phyloP scores from a whole-genome alignment of 53 echinoderm and acorn worm species.

The Zoroaster sp. region DNA sequence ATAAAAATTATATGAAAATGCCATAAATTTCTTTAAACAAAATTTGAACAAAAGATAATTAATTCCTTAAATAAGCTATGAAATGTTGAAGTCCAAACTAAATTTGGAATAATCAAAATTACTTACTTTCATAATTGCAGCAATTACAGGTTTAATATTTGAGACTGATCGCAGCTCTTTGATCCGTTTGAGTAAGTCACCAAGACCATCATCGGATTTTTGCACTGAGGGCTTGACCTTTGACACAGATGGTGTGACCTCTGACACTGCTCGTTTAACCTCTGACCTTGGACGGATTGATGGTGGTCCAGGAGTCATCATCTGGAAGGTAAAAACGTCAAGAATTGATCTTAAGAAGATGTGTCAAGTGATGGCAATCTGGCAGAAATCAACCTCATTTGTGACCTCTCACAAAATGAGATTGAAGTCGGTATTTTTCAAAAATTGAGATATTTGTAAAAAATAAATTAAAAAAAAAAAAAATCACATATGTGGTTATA shows the following conservation, averaged over 20 bases:
- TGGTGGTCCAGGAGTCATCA: not conserved
- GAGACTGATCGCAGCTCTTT: not conserved
- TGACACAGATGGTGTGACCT: not conserved
- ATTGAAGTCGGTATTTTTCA: no score
- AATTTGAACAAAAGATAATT: no score
- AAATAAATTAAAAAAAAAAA: no score
- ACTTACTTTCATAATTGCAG: constrained; percentile 2
- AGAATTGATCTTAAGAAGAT: not conserved
- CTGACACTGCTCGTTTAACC: not conserved
- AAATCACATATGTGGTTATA: no score
- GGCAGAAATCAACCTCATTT: no score
- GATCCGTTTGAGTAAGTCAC: not conserved
- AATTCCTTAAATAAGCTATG: no score
- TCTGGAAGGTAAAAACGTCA: not conserved
- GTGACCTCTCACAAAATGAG: no score
- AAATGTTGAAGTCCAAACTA: no score
- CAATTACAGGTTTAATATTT: not conserved
- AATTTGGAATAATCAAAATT: no score
- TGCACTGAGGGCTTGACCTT: not conserved
- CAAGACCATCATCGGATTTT: not conserved
- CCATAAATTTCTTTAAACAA: no score
- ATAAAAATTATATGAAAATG: no score
- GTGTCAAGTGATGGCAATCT: not conserved
- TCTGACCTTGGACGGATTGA: not conserved
- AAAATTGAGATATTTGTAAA: no score